Evolutionary conservation across 2,888 invertebrate genomes (phyloP).

Genomic region (Sminthurinus aureus): DNA sequence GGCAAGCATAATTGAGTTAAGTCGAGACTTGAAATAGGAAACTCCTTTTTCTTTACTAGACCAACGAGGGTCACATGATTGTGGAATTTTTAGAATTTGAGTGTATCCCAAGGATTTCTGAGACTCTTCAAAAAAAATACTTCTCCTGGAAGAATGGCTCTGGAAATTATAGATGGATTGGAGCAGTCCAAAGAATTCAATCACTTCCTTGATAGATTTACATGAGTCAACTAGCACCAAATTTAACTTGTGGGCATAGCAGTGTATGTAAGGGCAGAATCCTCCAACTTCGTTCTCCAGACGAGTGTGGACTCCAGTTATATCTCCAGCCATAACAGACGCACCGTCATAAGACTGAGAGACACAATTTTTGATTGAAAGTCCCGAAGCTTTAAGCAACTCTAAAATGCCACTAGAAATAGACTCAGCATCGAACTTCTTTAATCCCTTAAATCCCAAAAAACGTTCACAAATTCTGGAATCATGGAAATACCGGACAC

Average conservation of each 20-base stretch:
- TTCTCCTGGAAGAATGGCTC: not conserved
- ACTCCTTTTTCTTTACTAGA: conserved; percentile 14
- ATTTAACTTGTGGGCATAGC: conserved; percentile 20
- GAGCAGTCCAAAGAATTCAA: not conserved
- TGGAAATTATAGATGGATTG: conserved; percentile 13
- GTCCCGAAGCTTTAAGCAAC: not conserved
- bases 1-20: not conserved
- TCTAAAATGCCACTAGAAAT: not conserved
- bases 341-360: conserved; percentile 19
- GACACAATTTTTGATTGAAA: not conserved
- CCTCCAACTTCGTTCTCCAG: not conserved
- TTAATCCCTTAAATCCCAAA: conserved; percentile 11
- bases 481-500: not conserved
- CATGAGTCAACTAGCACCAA: not conserved
- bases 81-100: conserved; percentile 7
- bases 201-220: not conserved
- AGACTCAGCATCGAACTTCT: not conserved
- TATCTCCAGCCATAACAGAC: conserved; percentile 1
- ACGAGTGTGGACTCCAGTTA: not conserved
- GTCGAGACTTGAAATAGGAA: not conserved
- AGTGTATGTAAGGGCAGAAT: conserved; percentile 1
- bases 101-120: not conserved
- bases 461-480: conserved; percentile 2
- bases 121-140: not conserved
- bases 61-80: conserved; percentile 2